Percentiles rank a stretch among this genome's conserved stretches.
Conservation (phyloP, 2,797 vertebrate genomes). For the Notoglanidium macrostoma region DNA sequence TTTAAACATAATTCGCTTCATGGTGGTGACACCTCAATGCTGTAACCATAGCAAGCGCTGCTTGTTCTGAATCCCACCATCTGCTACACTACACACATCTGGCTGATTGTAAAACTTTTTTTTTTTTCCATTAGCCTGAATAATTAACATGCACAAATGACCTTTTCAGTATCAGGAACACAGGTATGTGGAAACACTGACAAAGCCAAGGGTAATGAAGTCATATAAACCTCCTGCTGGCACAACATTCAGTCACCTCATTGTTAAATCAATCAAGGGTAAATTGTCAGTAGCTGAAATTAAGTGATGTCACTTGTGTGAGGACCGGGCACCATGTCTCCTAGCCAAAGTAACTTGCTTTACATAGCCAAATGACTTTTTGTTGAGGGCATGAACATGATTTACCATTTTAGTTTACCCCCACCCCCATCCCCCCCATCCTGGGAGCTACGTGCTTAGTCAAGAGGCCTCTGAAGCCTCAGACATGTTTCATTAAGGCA, state of each 20-base stretch:
- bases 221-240: neutral
- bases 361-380: neutral
- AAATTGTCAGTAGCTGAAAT: neutral
- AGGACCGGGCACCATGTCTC: too few species aligned
- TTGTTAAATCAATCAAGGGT: neutral
- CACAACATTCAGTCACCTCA: neutral
- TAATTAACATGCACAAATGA: neutral
- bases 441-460: neutral
- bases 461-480: neutral
- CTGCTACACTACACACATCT: neutral
- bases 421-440: too few species aligned
- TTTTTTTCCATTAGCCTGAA: neutral
- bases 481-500: neutral
- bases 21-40: neutral
- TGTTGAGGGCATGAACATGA: too few species aligned
- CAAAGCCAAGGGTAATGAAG: neutral
- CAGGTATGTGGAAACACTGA: slow-evolving; percentile 2
- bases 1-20: neutral
- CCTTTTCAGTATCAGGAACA: neutral
- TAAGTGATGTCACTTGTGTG: neutral
- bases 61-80: neutral
- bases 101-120: neutral
- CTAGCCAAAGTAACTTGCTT: neutral
- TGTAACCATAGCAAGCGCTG: neutral
- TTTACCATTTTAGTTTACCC: too few species aligned